A percentile compares a stretch with the other conserved stretches of the same genome.
phyloP scores from a whole-genome alignment of 2,113 vertebrate species.

The Nicator chloris region DNA sequence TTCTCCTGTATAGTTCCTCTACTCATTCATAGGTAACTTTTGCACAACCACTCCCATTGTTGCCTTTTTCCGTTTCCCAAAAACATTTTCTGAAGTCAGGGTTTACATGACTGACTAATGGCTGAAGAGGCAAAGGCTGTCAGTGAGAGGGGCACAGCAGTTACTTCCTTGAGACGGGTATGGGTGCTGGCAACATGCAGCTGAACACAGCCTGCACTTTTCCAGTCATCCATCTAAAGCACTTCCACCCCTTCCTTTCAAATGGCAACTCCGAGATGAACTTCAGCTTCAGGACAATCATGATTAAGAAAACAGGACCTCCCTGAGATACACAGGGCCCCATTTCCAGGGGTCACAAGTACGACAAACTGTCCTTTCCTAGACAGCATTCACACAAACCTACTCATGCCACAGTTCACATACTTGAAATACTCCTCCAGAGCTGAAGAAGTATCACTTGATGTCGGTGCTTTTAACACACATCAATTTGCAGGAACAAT shows the following conservation, averaged over 20 bases:
- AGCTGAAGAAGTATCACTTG: not conserved
- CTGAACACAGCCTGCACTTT: not conserved
- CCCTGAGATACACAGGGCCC: accelerated
- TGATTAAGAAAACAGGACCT: not conserved
- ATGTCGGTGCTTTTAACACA: not conserved
- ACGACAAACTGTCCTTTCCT: not conserved
- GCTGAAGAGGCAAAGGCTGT: not conserved
- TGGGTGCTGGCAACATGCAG: not conserved
- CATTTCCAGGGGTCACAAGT: not conserved
- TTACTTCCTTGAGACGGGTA: accelerated
- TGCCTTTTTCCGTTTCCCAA: not conserved
- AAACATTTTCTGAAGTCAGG: not conserved
- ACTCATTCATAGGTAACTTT: not conserved
- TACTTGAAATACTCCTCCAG: not conserved
- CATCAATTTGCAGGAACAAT: not conserved
- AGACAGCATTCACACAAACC: not conserved
- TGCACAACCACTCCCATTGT: not conserved
- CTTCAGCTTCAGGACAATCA: not conserved
- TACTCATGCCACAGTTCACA: not conserved
- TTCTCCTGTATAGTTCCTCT: not conserved
- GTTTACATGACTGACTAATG: not conserved
- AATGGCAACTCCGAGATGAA: not conserved
- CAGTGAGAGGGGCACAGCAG: not conserved
- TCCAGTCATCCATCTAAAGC: not conserved
- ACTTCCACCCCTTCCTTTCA: not conserved